phyloP scores from a whole-genome alignment of 1,140 invertebrate species.

The Cryptotermes secundus region DNA sequence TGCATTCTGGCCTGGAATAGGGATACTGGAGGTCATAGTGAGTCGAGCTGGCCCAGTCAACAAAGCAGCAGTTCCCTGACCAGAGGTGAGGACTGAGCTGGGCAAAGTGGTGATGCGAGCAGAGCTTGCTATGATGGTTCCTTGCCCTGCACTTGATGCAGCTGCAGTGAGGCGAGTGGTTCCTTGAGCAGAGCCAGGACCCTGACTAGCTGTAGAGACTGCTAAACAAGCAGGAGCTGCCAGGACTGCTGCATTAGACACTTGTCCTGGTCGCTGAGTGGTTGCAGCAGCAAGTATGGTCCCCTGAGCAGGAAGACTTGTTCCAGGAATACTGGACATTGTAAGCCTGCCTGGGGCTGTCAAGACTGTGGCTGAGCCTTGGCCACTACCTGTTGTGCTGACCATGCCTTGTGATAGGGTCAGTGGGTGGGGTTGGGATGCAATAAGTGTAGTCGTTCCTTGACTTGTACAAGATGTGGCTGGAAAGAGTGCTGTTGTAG shows the following conservation, averaged over 20 bases:
- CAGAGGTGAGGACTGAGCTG: neutral
- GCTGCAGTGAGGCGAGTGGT: neutral
- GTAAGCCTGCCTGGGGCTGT: neutral
- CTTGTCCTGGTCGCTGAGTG: neutral
- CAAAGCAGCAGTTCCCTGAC: neutral
- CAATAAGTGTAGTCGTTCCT: neutral
- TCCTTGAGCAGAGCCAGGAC: neutral
- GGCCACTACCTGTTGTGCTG: neutral
- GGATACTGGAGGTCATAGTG: slow-evolving; percentile 1
- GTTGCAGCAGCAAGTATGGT: neutral
- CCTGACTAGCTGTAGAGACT: neutral
- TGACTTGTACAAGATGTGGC: neutral
- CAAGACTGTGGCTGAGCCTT: neutral
- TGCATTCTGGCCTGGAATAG: neutral
- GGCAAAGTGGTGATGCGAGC: neutral
- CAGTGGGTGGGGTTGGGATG: neutral
- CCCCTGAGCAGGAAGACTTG: neutral
- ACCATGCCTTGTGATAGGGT: neutral
- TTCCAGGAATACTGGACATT: neutral
- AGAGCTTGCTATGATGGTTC: slow-evolving; percentile 2
- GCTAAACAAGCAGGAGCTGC: neutral
- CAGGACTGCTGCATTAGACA: neutral
- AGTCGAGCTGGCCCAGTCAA: neutral
- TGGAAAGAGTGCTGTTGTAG: neutral
- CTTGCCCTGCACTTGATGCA: neutral